These are phyloP conservation scores for Epinotia bilunana DNA, from an alignment of 2,888 invertebrate species.

Conservation along the genomic window DNA sequence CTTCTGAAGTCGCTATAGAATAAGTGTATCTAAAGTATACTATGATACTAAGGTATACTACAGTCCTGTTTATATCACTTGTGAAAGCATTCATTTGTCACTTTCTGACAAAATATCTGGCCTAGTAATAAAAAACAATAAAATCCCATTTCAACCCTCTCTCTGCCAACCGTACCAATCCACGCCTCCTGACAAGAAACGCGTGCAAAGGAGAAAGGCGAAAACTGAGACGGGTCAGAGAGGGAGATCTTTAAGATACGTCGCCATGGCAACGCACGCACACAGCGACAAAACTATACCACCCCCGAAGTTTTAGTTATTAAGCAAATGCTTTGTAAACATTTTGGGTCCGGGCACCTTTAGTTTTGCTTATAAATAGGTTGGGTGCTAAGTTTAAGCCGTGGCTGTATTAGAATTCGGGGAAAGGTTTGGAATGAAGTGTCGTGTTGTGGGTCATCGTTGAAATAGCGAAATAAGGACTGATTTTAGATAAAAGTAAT, in stretches of 20 bases:
- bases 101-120: no score
- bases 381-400: slow-evolving; percentile 74
- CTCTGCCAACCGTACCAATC: slow-evolving; percentile 70
- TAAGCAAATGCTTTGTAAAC: slow-evolving; percentile 85
- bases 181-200: slow-evolving; percentile 82
- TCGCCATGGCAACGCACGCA: slow-evolving; percentile 79
- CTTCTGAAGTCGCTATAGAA: no score
- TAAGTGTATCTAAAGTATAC: no score
- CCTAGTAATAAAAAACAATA: not conserved
- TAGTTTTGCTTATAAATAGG: slow-evolving; percentile 78
- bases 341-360: slow-evolving; percentile 79
- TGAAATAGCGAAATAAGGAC: not conserved
- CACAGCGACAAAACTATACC: slow-evolving; percentile 63
- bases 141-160: not conserved
- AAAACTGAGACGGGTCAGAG: slow-evolving; percentile 81
- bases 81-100: no score
- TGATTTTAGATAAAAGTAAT: not conserved
- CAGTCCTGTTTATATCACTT: no score
- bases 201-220: slow-evolving; percentile 83
- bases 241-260: slow-evolving; percentile 84
- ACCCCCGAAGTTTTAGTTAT: slow-evolving; percentile 81
- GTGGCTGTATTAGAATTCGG: slow-evolving; percentile 53
- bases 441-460: not conserved
- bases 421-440: slow-evolving; percentile 17
- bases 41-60: no score